A percentile compares a stretch with the other conserved stretches of the same genome.
phyloP scores from a whole-genome alignment of 2,797 vertebrate species.

The Pterois miles region DNA sequence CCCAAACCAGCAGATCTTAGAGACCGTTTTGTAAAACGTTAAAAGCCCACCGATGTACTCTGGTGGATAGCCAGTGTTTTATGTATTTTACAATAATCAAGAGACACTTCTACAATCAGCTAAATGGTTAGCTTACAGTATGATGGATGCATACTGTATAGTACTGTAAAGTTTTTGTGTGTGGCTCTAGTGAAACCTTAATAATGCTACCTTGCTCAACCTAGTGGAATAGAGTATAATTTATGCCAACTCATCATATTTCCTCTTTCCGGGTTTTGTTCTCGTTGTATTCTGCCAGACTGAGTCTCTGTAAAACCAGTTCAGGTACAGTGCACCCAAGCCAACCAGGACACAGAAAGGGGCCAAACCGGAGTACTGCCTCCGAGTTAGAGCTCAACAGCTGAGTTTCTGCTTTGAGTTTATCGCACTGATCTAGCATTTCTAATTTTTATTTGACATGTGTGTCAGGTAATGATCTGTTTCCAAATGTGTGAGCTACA shows the following conservation, averaged over 20 bases:
- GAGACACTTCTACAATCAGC: neutral
- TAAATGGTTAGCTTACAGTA: neutral
- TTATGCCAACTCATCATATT: slow-evolving; percentile 24
- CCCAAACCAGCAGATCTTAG: neutral
- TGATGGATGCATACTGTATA: neutral
- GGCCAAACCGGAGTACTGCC: neutral
- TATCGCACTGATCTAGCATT: neutral
- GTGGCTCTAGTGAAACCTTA: neutral
- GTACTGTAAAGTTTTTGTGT: no score
- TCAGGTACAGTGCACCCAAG: slow-evolving; percentile 6
- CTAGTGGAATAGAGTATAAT: neutral
- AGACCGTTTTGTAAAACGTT: neutral
- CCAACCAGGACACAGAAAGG: slow-evolving; percentile 18
- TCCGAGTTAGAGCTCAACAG: neutral
- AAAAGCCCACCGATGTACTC: neutral
- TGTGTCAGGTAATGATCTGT: neutral
- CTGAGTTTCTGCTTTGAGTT: neutral
- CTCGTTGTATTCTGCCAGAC: slow-evolving; percentile 23
- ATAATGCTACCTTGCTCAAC: neutral
- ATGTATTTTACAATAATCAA: neutral
- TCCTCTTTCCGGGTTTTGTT: neutral
- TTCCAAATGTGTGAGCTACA: no score
- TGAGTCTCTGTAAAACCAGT: slow-evolving; percentile 37
- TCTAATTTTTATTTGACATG: neutral
- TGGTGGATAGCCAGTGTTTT: neutral